These are phyloP conservation scores for Troglohyphantes excavatus DNA, from an alignment of 2,888 invertebrate species.

Conservation along the genomic window DNA sequence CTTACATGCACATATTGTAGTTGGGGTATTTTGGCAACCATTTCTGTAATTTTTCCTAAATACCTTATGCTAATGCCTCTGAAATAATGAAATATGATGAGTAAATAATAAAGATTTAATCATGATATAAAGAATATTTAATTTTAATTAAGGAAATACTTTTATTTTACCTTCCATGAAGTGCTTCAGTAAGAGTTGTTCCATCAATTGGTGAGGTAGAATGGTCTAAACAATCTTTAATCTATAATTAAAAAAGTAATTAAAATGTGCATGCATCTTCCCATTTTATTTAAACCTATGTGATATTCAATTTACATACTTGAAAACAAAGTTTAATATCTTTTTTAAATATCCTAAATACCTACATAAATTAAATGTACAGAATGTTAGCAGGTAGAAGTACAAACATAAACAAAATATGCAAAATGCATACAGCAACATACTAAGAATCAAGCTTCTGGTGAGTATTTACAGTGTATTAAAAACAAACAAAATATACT, in stretches of 20 bases:
- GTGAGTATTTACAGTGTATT: too few species aligned
- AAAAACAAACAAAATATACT: constrained; percentile 84
- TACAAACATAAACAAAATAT: too few species aligned
- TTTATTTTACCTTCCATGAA: constrained; percentile 88
- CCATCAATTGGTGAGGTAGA: constrained; percentile 98
- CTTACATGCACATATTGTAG: constrained; percentile 88
- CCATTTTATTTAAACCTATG: neutral
- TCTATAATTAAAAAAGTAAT: constrained; percentile 26
- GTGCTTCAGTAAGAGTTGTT: constrained; percentile 92
- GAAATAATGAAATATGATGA: constrained; percentile 9
- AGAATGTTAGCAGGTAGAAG: too few species aligned
- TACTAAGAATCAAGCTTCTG: too few species aligned
- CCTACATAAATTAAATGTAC: neutral
- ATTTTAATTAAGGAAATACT: neutral
- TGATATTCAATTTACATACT: neutral
- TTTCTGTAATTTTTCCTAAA: constrained; percentile 93
- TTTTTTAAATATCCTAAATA: neutral
- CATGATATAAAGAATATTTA: too few species aligned
- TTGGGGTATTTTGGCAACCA: constrained; percentile 89
- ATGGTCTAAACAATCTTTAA: constrained; percentile 89
- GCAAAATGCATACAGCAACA: too few species aligned
- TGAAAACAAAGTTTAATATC: neutral
- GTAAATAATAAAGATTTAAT: neutral
- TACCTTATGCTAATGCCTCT: constrained; percentile 98
- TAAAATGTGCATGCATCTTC: neutral